Base-by-base conservation (phyloP, 2,888 invertebrate species). In the Mesorhabditis belari region DNA sequence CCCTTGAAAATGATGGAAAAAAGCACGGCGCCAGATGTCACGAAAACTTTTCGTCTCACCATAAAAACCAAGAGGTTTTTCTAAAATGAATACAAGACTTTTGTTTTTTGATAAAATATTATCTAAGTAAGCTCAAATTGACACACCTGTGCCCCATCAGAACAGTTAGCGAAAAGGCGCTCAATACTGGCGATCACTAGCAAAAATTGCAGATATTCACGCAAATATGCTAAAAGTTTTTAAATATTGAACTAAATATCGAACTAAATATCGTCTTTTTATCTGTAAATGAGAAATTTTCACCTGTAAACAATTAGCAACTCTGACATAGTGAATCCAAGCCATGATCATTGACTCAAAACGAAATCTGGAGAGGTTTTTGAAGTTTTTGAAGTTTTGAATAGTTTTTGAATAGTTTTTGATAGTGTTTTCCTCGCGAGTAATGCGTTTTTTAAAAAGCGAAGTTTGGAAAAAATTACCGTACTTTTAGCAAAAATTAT, bases 121-220 rank as follows among this genome's bases (percentile, higher is more conserved):
- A n/a, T n/a, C n/a, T n/a, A n/a, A n/a, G 19, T 24, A n/a, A 9
- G 1, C 21, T 12, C 25, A 21, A 23, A 3, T 9, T 29, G 4
- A 21, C 55, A 19, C 25, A 63, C 63, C 55, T 60, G 59, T 44
- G 44, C 60, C 12, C 64, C 56, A 24, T 62, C 58, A 5, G 60
- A 56, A 28, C 58, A 57, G 57, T 66, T 73, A 6, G 76, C 75
- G 44, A 76, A 57, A 35, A 67, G 69, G 9, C 75, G 57, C 58
- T 75, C 75, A 29, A 76, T 49, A 50, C 67, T 67, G 2, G 75
- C 75, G 27, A 75, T 58, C 29, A 75, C 74, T 24, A 75, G 59
- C 54, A 75, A 55, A 74, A 76, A 56, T 75, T 75, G 50, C 74
- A 74, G 25, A 74, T 69, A 9, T 73, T 70, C 44, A 75, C 56